These are phyloP conservation scores for Gortyna flavago DNA, from an alignment of 2,888 invertebrate genomes.

Conservation along the genomic window DNA sequence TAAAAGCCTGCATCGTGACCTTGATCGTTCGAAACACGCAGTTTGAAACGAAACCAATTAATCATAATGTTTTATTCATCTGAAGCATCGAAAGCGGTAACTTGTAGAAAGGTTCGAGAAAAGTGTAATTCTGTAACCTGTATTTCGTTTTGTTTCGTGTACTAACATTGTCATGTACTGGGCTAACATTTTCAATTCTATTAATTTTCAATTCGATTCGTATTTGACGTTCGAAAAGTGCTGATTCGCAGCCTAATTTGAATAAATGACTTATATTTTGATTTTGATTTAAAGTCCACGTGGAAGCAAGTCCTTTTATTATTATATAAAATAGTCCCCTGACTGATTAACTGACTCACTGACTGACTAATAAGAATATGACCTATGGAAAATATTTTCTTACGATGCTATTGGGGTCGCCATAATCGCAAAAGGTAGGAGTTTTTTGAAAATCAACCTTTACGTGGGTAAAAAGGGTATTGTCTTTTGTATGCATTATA, in stretches of 20 bases:
- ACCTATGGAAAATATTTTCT: neutral
- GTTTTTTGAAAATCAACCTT: neutral
- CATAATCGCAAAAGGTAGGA: neutral
- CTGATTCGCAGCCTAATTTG: no score
- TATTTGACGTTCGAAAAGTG: no score
- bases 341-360: constrained; percentile 6
- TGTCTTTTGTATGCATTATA: neutral
- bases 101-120: neutral
- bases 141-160: neutral
- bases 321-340: neutral
- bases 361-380: constrained; percentile 10
- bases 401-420: neutral
- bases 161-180: no score
- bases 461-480: neutral
- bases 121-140: neutral
- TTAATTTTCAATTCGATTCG: neutral
- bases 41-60: neutral
- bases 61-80: constrained; percentile 4
- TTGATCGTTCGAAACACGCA: neutral
- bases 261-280: no score
- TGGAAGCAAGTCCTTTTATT: neutral
- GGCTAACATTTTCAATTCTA: neutral
- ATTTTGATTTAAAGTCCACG: neutral
- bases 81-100: neutral
- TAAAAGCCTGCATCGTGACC: neutral